Evolutionary conservation across 2,888 invertebrate species (phyloP), one percentile per base, ranked within the genome.

Genomic region (Trichopria drosophilae): DNA sequence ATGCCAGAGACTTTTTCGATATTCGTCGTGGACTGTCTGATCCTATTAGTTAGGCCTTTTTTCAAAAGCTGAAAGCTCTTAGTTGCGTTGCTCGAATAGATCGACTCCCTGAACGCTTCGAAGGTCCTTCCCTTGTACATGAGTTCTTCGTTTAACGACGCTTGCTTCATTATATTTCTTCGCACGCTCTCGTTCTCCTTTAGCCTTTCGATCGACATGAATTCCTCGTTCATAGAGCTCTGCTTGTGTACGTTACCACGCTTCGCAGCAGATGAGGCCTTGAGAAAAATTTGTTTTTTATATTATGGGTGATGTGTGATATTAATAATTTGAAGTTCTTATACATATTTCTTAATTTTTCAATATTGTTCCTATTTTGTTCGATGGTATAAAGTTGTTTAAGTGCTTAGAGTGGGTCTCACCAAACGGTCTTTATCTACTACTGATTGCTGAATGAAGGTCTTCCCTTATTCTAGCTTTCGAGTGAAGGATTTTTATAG

Each of bases 161-260:
- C 89, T 76, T 93, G 93, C 70, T 93, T 93, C 71, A 89, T 90
- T 60, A 92, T 91, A 67, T 91, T 88, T 67, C 86, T 86, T 50
- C 89, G 81, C 15, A 93, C 83, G 37, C 82, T 81, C 70, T 92
- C 91, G 65, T 91, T 92, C 71, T 93, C 93, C 53, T 86, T 78
- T 65, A 92, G 76, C 46, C 93, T 79, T 65, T 91, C 92, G n/a
- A 85, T 85, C 3, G 90, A 91, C 87, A 93, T 90, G 10, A 92
- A 78, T 71, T 93, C 93, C 71, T 93, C 93, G 68, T 93, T 93
- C 53, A 93, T 80, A 1, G 93, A 93, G 57, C 89, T 86, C 72
- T 93, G 93, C 68, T 93, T 90, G 56, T 84, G 79, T 6, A 87
- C 85, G 20, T 82, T 83, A 26, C 82, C 83, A 61, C 82, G 66